Conservation (phyloP, 2,113 vertebrate genomes). For the Empidonax alnorum region DNA sequence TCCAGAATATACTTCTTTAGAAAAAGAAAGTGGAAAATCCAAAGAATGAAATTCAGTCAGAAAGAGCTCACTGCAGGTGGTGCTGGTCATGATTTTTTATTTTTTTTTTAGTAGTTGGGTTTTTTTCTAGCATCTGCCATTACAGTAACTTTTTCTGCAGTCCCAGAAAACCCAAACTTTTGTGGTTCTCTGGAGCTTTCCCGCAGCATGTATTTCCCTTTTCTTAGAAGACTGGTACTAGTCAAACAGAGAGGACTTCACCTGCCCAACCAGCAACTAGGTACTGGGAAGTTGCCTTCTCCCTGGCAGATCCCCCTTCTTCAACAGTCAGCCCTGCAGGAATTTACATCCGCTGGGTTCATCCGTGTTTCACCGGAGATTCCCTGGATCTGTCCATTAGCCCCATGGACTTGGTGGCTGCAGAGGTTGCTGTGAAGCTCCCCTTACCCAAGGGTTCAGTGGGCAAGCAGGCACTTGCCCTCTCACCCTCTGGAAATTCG, state of each 20-base stretch:
- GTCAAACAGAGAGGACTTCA: neutral
- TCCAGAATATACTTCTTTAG: neutral
- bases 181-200: neutral
- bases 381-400: neutral
- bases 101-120: neutral
- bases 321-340: neutral
- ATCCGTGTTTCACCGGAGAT: neutral
- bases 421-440: neutral
- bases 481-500: neutral
- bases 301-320: neutral
- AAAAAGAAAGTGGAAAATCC: neutral
- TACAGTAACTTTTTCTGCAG: neutral
- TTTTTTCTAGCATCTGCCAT: neutral
- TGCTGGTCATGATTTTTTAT: neutral
- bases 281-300: neutral
- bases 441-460: neutral
- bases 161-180: neutral
- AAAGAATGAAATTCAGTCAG: neutral
- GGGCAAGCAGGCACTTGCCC: fast-evolving
- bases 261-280: neutral
- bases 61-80: neutral
- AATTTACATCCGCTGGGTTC: neutral
- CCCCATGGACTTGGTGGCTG: neutral
- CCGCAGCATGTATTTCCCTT: neutral
- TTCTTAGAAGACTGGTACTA: fast-evolving